Percentiles rank a stretch among this genome's conserved stretches.
These are phyloP conservation scores for Dermochelys coriacea DNA, from an alignment of 2,797 vertebrate genomes.

Conservation along the genomic window DNA sequence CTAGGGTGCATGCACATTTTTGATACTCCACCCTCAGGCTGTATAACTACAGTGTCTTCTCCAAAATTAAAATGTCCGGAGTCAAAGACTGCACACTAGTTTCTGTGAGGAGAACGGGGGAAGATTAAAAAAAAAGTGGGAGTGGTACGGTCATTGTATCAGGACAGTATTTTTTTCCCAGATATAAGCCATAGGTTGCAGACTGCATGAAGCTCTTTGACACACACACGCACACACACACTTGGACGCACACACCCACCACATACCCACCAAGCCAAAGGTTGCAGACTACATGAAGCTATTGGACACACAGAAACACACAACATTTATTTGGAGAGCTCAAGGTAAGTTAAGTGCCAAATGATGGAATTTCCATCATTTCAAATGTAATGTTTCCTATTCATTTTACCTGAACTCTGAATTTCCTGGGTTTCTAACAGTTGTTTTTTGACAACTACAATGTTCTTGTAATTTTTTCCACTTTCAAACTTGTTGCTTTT, in stretches of 20 bases:
- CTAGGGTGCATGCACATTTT: not conserved
- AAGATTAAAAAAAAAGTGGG: slow-evolving; percentile 2
- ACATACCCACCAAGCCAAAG: too few relatives aligned
- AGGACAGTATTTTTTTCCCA: not conserved
- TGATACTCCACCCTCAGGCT: not conserved
- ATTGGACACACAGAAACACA: too few relatives aligned
- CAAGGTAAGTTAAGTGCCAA: slow-evolving; percentile 34
- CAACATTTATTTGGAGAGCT: slow-evolving; percentile 18
- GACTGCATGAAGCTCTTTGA: too few relatives aligned
- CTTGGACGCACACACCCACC: too few relatives aligned
- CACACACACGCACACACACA: too few relatives aligned
- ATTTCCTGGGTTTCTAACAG: not conserved
- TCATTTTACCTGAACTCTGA: slow-evolving; percentile 7
- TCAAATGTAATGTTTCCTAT: slow-evolving; percentile 39
- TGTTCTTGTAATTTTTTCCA: not conserved
- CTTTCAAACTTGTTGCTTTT: not conserved
- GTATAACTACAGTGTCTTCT: not conserved
- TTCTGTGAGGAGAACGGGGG: not conserved
- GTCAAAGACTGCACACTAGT: not conserved
- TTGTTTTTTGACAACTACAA: not conserved
- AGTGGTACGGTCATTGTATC: not conserved
- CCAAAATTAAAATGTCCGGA: not conserved
- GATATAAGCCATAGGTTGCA: not conserved
- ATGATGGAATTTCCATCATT: slow-evolving; percentile 30
- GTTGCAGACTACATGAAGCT: too few relatives aligned